These are phyloP conservation scores for Candoia aspera DNA, from an alignment of 2,113 vertebrate species.

Conservation along the genomic window DNA sequence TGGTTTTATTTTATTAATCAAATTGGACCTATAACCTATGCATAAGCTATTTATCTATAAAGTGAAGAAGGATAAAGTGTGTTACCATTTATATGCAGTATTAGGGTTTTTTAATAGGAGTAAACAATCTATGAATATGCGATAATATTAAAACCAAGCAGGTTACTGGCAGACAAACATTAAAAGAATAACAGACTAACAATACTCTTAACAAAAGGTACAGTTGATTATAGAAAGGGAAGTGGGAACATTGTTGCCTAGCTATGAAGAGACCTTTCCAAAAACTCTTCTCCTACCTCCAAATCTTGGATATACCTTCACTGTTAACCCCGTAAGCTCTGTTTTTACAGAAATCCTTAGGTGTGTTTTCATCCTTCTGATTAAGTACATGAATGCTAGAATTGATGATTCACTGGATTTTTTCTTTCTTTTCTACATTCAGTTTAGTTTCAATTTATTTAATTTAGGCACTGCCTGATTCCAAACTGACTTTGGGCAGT, in stretches of 20 bases:
- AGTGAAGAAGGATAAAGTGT: not conserved
- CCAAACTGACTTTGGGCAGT: not conserved
- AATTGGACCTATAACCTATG: not conserved
- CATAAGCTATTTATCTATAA: not conserved
- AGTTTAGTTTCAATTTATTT: not conserved
- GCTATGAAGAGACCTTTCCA: not conserved
- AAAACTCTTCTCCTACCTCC: not conserved
- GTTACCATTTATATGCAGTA: not conserved
- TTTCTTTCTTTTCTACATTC: not conserved
- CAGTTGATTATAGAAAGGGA: not conserved
- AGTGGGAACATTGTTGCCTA: not conserved
- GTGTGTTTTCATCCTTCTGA: not conserved
- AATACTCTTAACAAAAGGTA: not conserved
- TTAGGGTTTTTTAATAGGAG: not conserved
- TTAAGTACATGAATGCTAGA: not conserved
- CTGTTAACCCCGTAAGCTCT: not conserved
- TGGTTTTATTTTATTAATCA: not conserved
- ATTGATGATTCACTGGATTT: not conserved
- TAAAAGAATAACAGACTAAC: not conserved
- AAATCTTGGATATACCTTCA: not conserved
- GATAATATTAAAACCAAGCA: not conserved
- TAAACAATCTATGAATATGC: not conserved
- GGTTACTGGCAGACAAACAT: not conserved
- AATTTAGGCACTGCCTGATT: not conserved
- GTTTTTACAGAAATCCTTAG: not conserved